Evolutionary conservation across 1,140 invertebrate species (phyloP), one percentile per base, ranked within the genome.

Genomic region (Microplitis mediator): DNA sequence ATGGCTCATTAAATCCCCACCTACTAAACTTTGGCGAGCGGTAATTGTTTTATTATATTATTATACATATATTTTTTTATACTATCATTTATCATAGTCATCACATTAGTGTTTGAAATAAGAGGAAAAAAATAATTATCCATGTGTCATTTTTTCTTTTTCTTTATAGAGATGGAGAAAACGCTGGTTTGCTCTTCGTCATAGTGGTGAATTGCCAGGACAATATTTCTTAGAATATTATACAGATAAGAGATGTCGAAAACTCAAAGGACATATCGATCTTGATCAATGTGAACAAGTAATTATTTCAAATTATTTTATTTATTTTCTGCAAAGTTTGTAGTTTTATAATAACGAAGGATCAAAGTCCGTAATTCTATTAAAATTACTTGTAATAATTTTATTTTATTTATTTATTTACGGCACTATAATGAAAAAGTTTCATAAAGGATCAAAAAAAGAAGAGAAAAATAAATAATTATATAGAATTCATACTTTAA

Each of bases 281-380:
- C 89, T 98, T 76, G 95, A 97, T 89, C 93, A 97, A 82, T 98
- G 96, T 87, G 95, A 97, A 88, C 95, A 98, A 90, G 96, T 95
- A 88, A 80, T 45, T 45, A 45, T 45, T 9, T 6, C 5, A 45
- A 45, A 45, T 45, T 11, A 45, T 45, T 45, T 3, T 9, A 9
- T 9, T 45, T 11, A 11, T 6, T 45, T 9, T 45, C 6, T n/a
- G 62, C 6, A 13, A 11, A 62, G 60, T 77, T 16, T 60, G 56
- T 69, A 60, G 68, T 23, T 58, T 74, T 23, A 1, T 23, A 23
- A 23, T 23, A 23, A 23, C 23, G 65, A 39, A 58, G 9, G 58
- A 13, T 54, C 31, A 39, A 66, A 16, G 8, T 51, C n/a, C 31
- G n/a, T 4, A 14, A 11, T 14, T 23, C 0, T 23, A 23, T 23